Percentiles rank a stretch among this genome's conserved stretches.
Conservation (phyloP, 2,113 vertebrate genomes). For the Pleuronectes platessa region DNA sequence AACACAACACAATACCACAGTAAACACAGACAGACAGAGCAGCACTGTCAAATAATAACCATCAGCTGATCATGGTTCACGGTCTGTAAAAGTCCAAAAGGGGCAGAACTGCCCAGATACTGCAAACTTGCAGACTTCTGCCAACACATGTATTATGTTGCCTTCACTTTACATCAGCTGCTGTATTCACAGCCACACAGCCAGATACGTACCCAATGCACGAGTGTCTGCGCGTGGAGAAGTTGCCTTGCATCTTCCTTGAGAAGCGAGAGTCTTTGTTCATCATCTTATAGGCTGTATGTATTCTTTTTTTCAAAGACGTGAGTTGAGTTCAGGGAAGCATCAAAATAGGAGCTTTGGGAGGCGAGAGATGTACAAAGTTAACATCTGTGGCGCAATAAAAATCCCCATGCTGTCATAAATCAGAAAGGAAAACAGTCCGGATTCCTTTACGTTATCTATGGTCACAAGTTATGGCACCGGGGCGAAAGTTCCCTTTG, state of each 20-base stretch:
- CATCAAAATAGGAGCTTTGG: conserved; percentile 28
- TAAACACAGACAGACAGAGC: neutral
- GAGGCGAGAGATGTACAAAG: conserved; percentile 13
- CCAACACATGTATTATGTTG: neutral
- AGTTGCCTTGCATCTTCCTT: conserved; percentile 78
- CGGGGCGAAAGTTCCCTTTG: conserved; percentile 11
- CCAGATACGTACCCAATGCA: conserved; percentile 83
- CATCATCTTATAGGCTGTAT: conserved; percentile 65
- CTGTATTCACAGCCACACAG: neutral
- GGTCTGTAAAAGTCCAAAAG: neutral
- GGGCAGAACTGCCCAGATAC: too few species aligned
- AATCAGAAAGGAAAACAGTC: conserved; percentile 12
- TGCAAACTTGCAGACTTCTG: conserved; percentile 1
- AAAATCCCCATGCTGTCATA: conserved; percentile 44
- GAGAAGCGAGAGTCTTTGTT: conserved; percentile 82
- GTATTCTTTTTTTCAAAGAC: too few species aligned
- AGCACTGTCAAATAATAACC: neutral
- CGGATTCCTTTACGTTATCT: conserved; percentile 9
- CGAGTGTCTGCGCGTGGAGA: conserved; percentile 84
- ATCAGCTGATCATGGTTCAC: neutral
- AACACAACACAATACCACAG: neutral
- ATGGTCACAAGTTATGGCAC: neutral
- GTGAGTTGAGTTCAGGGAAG: conserved; percentile 16
- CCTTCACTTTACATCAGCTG: neutral
- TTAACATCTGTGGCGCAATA: conserved; percentile 27